phyloP scores from a whole-genome alignment of 2,797 vertebrate species.

The Hoplostethus atlanticus region DNA sequence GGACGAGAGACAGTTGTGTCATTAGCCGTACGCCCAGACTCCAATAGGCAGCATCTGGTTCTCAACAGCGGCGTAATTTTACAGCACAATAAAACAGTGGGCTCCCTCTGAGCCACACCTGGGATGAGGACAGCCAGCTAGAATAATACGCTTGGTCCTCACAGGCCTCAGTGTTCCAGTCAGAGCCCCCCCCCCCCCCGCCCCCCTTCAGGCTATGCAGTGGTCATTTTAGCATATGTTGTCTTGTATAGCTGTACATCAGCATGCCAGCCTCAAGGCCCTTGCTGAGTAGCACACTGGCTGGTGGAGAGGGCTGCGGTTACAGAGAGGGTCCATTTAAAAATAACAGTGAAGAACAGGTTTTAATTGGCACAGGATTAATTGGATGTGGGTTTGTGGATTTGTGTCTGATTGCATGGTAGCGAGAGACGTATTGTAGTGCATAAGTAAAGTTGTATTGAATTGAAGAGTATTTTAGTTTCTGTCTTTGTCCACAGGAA shows the following conservation, averaged over 20 bases:
- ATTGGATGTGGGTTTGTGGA: slow-evolving; percentile 56
- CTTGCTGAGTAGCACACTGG: slow-evolving; percentile 12
- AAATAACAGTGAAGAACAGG: slow-evolving; percentile 59
- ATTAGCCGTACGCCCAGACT: slow-evolving; percentile 63
- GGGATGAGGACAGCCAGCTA: slow-evolving; percentile 50
- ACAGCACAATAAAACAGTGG: slow-evolving; percentile 69
- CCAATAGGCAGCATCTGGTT: slow-evolving; percentile 69
- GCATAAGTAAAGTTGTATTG: slow-evolving; percentile 1
- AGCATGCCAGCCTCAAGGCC: slow-evolving; percentile 27
- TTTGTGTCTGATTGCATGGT: slow-evolving; percentile 53
- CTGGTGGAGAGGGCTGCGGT: slow-evolving; percentile 11
- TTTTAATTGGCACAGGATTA: slow-evolving; percentile 61
- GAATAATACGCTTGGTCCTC: slow-evolving; percentile 45
- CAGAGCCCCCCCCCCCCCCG: slow-evolving; percentile 2
- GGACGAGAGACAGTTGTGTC: slow-evolving; percentile 73
- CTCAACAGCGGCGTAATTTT: slow-evolving; percentile 65
- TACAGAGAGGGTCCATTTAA: slow-evolving; percentile 51
- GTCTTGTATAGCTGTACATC: slow-evolving; percentile 29
- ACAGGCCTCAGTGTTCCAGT: slow-evolving; percentile 36
- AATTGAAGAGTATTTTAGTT: slow-evolving; percentile 60
- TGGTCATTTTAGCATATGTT: slow-evolving; percentile 30
- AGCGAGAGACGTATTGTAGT: slow-evolving; percentile 52
- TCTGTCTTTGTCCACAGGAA: slow-evolving; percentile 81
- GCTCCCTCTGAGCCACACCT: slow-evolving; percentile 65
- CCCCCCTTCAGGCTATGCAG: slow-evolving; percentile 21